Evolutionary conservation across 2,113 vertebrate species (phyloP).

Genomic region (Catharus bicknelli): DNA sequence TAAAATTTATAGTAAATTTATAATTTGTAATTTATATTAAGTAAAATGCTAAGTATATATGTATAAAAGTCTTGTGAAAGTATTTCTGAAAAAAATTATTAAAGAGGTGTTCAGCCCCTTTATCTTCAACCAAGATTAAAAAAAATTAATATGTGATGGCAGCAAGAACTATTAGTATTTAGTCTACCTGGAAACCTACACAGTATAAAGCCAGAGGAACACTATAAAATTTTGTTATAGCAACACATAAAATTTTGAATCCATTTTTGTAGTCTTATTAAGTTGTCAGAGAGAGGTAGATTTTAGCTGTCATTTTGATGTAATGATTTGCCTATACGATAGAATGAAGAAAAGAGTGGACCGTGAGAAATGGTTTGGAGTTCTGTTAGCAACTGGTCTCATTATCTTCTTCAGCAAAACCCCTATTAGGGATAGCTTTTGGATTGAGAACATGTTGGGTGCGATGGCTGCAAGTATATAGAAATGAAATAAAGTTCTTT

Average conservation of each 20-base stretch:
- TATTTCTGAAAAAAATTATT: not conserved
- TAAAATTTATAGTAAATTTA: no score
- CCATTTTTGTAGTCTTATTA: not conserved
- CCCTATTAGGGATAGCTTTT: not conserved
- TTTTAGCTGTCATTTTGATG: not conserved
- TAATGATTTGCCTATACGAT: not conserved
- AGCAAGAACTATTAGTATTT: not conserved
- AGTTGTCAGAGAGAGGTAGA: not conserved
- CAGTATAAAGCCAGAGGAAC: not conserved
- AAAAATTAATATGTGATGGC: not conserved
- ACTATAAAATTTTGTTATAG: not conserved
- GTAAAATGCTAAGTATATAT: not conserved
- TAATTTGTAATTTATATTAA: no score
- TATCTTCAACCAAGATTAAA: not conserved
- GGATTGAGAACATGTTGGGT: fast-evolving
- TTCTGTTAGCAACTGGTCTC: not conserved
- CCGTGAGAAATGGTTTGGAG: not conserved
- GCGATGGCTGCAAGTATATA: not conserved
- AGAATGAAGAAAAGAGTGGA: not conserved
- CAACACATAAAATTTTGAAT: not conserved
- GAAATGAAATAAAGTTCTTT: not conserved
- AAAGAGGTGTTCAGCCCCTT: not conserved
- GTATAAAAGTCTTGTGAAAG: not conserved
- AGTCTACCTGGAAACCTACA: not conserved
- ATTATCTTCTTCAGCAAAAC: not conserved